phyloP scores from a whole-genome alignment of 2,113 vertebrate species.

The Ia io region DNA sequence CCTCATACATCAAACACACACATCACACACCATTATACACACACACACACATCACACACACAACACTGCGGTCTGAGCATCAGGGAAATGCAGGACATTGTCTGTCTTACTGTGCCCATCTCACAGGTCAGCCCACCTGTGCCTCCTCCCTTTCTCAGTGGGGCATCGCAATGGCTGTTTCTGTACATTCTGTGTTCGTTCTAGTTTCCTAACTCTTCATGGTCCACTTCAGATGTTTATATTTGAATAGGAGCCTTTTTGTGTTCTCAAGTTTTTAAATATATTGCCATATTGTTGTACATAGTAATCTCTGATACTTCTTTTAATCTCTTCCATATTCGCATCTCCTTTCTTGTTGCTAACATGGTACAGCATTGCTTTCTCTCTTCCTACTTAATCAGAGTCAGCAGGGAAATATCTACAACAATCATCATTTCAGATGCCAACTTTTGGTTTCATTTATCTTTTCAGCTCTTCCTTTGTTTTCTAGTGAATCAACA shows the following conservation, averaged over 20 bases:
- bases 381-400: slow-evolving; percentile 4
- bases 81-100: background rate
- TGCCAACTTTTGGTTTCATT: slow-evolving; percentile 38
- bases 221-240: background rate
- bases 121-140: background rate
- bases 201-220: background rate
- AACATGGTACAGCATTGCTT: background rate
- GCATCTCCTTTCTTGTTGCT: background rate
- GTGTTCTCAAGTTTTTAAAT: background rate
- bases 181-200: background rate
- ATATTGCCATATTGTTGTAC: background rate
- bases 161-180: background rate
- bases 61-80: background rate
- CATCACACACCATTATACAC: too few species aligned
- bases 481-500: slow-evolving; percentile 3
- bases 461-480: slow-evolving; percentile 42
- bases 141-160: background rate
- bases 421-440: background rate
- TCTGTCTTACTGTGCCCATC: background rate
- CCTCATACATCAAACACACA: too few species aligned
- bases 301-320: background rate
- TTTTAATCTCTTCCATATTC: slow-evolving; percentile 38
- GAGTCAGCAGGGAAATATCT: background rate
- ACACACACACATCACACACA: too few species aligned
- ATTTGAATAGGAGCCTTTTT: background rate